Conservation (phyloP, 2,797 vertebrate genomes). For the Trachurus trachurus region DNA sequence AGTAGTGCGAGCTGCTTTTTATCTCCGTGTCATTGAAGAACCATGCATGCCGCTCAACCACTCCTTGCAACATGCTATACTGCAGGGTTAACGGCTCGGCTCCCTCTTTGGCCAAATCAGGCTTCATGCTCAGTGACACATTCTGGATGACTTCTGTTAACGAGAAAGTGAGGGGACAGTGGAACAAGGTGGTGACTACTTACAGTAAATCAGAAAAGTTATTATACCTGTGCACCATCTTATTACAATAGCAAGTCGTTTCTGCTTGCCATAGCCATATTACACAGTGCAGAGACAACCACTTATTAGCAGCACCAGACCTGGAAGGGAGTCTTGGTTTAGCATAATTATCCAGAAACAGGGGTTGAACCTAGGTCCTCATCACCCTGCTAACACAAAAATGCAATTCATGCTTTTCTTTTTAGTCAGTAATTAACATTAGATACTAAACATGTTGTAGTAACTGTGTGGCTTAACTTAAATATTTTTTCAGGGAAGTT, state of each 20-base stretch:
- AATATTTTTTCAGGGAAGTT: not conserved
- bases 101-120: conserved; percentile 70
- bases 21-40: conserved; percentile 72
- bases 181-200: not conserved
- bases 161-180: not conserved
- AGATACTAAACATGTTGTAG: not conserved
- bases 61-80: conserved; percentile 76
- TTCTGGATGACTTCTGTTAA: conserved; percentile 74
- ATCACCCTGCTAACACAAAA: not conserved
- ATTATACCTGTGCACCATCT: not conserved
- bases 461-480: not conserved
- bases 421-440: not conserved
- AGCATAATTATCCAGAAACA: not conserved
- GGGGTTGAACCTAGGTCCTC: too few species aligned
- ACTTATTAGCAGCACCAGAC: not conserved
- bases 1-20: conserved; percentile 59
- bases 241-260: too few species aligned
- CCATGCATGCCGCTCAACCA: conserved; percentile 81
- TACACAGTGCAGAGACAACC: not conserved
- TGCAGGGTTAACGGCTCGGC: conserved; percentile 61
- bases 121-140: conserved; percentile 45
- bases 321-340: not conserved
- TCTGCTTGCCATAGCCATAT: too few species aligned
- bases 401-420: not conserved
- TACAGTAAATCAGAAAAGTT: too few species aligned